phyloP scores from a whole-genome alignment of 2,797 vertebrate genomes.

The Enteromius paludinosus region DNA sequence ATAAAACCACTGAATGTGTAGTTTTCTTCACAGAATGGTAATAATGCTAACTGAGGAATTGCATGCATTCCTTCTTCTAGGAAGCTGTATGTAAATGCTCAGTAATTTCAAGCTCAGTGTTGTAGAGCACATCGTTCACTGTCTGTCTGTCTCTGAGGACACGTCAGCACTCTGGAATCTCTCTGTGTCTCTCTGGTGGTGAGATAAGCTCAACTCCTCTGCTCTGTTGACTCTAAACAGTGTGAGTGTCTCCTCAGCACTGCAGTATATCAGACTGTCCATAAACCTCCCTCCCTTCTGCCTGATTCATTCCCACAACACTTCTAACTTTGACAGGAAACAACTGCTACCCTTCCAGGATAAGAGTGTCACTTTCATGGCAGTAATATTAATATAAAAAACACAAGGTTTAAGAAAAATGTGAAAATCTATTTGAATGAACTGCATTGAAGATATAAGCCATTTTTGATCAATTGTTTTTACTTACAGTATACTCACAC shows the following conservation, averaged over 20 bases:
- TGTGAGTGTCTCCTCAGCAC: slow-evolving; percentile 39
- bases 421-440: not conserved
- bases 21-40: not conserved
- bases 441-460: not conserved
- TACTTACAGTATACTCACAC: not conserved
- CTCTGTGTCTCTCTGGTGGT: slow-evolving; percentile 27
- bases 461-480: not conserved
- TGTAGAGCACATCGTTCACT: slow-evolving; percentile 7
- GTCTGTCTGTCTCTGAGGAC: slow-evolving; percentile 14
- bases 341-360: not conserved
- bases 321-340: slow-evolving; percentile 26
- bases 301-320: slow-evolving; percentile 16
- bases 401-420: not conserved
- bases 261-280: slow-evolving; percentile 42
- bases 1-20: not conserved
- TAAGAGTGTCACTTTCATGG: not conserved
- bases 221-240: slow-evolving; percentile 45
- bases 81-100: not conserved
- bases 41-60: not conserved
- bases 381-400: not conserved
- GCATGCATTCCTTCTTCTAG: not conserved
- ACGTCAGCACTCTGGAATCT: slow-evolving; percentile 61
- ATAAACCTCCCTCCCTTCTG: not conserved
- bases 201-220: slow-evolving; percentile 51
- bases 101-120: not conserved